Evolutionary conservation across 2,888 invertebrate genomes (phyloP), one percentile per base, ranked within the genome.

Genomic region (Noctuana brunneofusca): DNA sequence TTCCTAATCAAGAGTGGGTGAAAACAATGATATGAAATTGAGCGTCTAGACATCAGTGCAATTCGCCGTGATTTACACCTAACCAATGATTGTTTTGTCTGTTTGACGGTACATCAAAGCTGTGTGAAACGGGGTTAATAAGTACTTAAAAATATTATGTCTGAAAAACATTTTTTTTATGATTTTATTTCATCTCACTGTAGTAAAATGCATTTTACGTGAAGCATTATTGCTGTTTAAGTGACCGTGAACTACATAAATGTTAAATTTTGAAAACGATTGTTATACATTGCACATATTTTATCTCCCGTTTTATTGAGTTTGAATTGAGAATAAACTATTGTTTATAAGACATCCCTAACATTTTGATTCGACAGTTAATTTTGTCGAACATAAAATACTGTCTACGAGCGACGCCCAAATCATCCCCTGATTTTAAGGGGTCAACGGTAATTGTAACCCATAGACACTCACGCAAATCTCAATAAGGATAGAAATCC

Each of bases 1-100:
- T 75, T 72, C 66, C 71, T 75, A 83, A 83, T 84, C 76, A 81
- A 78, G 75, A 66, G 71, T 75, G 79, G 76, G 79, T 82, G 80
- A 75, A 74, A 68, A 78, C 76, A 81, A 79, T 80, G 71, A 74
- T 71, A 74, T 75, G 69, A 79, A 84, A 86, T 86, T 83, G 81
- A 78, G 63, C 70, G 87, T 88, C 87, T 87, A 88, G 87, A 88
- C 88, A 71, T 65, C 66, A 66, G 67, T 71, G 72, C 74, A 81
- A 83, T 83, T 79, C 77, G 75, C 71, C 74, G 72, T 80, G 70
- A 82, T 84, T 84, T 76, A 78, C 76, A 69, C 75, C 66, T 70
- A 71, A 67, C 65, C 73, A 73, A 71, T 71, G 69, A 72, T 73
- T 66, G 65, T 66, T 68, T 65, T 64, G 66, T 65, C 67, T 68